These are phyloP conservation scores for Phymatocera aterrima DNA, from an alignment of 2,888 invertebrate species.

Conservation along the genomic window DNA sequence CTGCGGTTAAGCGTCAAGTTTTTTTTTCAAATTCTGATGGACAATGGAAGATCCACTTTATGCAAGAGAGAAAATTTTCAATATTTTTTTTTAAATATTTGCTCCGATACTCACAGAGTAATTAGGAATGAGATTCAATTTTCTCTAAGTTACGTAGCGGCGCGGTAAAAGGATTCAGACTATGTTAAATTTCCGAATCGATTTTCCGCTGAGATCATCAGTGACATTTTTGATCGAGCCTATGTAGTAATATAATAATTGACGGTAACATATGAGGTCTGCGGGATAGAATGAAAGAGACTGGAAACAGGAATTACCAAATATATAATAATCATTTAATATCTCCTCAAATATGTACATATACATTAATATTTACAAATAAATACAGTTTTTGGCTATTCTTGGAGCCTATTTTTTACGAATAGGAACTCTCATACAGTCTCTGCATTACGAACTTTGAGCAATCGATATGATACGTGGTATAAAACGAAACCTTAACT, in stretches of 20 bases:
- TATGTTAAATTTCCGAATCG: no score
- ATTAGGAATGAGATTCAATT: no score
- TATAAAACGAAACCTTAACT: background rate
- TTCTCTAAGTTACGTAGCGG: no score
- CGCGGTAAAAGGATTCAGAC: no score
- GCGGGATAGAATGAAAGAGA: background rate
- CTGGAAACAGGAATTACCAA: background rate
- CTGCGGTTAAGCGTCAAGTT: background rate
- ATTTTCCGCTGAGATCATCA: background rate
- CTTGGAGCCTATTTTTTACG: constrained; percentile 36
- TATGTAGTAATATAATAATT: no score
- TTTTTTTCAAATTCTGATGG: background rate
- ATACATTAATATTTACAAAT: constrained; percentile 65
- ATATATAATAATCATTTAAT: constrained; percentile 38
- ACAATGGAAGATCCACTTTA: background rate
- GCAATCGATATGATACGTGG: constrained; percentile 11
- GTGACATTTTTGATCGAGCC: background rate
- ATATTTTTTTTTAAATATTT: no score
- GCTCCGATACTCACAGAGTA: no score
- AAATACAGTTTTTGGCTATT: constrained; percentile 64
- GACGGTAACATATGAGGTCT: background rate
- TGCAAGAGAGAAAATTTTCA: background rate
- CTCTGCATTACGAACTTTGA: constrained; percentile 66
- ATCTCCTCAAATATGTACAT: constrained; percentile 1
- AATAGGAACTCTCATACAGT: constrained; percentile 74